Percentiles rank a stretch among this genome's conserved stretches.
Evolutionary conservation across 2,888 invertebrate species (phyloP).

Genomic region (Catocala nupta): DNA sequence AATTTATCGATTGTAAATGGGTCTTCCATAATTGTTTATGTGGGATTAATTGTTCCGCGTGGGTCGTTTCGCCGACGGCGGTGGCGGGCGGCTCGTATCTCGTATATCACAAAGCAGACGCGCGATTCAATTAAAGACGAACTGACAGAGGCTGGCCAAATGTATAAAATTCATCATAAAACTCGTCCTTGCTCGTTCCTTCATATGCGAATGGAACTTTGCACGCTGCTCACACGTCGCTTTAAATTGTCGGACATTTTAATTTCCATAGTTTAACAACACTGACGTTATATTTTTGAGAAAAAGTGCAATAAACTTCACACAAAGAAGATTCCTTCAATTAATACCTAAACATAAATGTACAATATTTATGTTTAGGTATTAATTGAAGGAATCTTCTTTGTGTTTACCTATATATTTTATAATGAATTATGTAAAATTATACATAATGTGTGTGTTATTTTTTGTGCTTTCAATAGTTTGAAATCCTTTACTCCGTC

Average conservation of each 20-base stretch:
- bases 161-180: conserved; percentile 46
- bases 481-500: no score
- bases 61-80: conserved; percentile 65
- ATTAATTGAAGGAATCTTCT: no score
- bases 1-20: conserved; percentile 77
- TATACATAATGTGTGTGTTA: no score
- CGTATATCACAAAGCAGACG: conserved; percentile 75
- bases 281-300: neutral
- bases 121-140: conserved; percentile 79
- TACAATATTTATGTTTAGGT: no score
- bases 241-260: conserved; percentile 19
- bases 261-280: neutral
- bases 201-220: conserved; percentile 23
- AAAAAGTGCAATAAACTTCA: neutral
- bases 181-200: conserved; percentile 12
- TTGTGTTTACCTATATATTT: no score
- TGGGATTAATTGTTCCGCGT: conserved; percentile 73
- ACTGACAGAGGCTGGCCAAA: conserved; percentile 65
- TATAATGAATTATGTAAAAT: no score
- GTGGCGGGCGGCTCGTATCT: conserved; percentile 53
- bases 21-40: conserved; percentile 76
- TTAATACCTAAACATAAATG: no score
- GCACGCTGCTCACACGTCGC: conserved; percentile 32
- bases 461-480: no score
- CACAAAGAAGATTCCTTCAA: no score